Evolutionary conservation across 2,888 invertebrate species (phyloP).

Genomic region (Drosophila colorata): DNA sequence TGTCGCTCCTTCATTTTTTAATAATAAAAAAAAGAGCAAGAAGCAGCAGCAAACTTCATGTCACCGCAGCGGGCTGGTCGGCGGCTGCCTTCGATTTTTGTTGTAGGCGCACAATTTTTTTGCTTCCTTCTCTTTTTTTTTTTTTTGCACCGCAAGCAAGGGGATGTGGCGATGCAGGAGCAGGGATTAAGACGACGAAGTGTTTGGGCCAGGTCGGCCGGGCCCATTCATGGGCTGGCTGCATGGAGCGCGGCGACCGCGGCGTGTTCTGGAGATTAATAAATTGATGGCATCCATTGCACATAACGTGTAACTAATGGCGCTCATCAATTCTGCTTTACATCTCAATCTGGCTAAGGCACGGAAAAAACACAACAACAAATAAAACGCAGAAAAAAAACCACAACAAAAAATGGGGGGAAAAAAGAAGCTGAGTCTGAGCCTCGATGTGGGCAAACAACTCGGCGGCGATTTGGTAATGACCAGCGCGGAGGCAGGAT

Average conservation of each 20-base stretch:
- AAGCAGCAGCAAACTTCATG: conserved; percentile 64
- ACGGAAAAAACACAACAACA: conserved; percentile 39
- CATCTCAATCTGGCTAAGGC: conserved; percentile 86
- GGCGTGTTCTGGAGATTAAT: conserved; percentile 86
- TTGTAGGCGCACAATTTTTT: conserved; percentile 61
- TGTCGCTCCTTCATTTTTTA: conserved; percentile 68
- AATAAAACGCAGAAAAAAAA: conserved; percentile 24
- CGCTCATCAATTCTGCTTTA: conserved; percentile 86
- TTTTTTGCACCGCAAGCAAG: conserved; percentile 49
- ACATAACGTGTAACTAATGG: conserved; percentile 86
- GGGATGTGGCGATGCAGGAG: conserved; percentile 22
- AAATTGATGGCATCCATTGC: conserved; percentile 86
- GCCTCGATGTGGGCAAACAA: conserved; percentile 48
- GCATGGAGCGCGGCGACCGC: conserved; percentile 47
- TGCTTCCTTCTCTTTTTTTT: conserved; percentile 6
- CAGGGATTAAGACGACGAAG: conserved; percentile 75
- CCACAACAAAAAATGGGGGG: conserved; percentile 5
- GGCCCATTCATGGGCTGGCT: conserved; percentile 51
- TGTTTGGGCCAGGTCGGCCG: conserved; percentile 48
- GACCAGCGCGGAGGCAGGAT: conserved; percentile 56
- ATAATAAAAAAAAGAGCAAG: conserved; percentile 32
- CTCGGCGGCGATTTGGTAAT: conserved; percentile 60
- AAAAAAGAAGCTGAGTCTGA: conserved; percentile 22
- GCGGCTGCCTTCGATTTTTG: conserved; percentile 28
- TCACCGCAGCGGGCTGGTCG: conserved; percentile 67